A percentile compares a stretch with the other conserved stretches of the same genome.
Evolutionary conservation across 1,140 invertebrate genomes (phyloP).

Genomic region (Anastrepha obliqua): DNA sequence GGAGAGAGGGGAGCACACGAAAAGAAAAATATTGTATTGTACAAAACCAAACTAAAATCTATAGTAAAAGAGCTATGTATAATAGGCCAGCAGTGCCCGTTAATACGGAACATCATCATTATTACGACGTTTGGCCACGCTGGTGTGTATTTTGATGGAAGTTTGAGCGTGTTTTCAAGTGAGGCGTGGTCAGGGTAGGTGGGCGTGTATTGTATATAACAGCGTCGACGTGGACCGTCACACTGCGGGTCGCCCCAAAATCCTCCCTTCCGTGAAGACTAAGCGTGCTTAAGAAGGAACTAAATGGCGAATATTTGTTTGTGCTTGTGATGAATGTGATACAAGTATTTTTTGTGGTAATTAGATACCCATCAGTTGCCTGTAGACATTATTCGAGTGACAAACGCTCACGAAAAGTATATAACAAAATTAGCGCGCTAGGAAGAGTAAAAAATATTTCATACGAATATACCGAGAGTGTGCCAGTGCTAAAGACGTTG

Average conservation of each 20-base stretch:
- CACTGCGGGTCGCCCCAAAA: constrained; percentile 14
- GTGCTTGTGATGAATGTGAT: constrained; percentile 26
- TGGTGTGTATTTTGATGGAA: background rate
- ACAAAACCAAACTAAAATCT: constrained; percentile 31
- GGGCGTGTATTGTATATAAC: constrained; percentile 10
- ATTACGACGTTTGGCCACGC: background rate
- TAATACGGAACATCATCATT: background rate
- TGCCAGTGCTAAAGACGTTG: constrained; percentile 1
- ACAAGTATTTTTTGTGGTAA: constrained; percentile 3
- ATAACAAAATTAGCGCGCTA: background rate
- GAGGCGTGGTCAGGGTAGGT: background rate
- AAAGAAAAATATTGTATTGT: constrained; percentile 28
- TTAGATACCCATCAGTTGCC: constrained; percentile 24
- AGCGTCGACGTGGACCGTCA: constrained; percentile 49
- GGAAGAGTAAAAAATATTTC: background rate
- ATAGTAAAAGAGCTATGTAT: background rate
- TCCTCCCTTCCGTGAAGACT: background rate
- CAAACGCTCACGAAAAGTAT: background rate
- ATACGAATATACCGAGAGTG: background rate
- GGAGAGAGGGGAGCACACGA: constrained; percentile 22
- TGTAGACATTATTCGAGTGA: background rate
- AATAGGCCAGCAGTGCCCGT: background rate
- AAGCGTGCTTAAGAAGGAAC: background rate
- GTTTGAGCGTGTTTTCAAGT: background rate
- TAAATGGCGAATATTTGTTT: constrained; percentile 1